Conservation (phyloP, 2,113 vertebrate species). For the Ardeotis arabs region DNA sequence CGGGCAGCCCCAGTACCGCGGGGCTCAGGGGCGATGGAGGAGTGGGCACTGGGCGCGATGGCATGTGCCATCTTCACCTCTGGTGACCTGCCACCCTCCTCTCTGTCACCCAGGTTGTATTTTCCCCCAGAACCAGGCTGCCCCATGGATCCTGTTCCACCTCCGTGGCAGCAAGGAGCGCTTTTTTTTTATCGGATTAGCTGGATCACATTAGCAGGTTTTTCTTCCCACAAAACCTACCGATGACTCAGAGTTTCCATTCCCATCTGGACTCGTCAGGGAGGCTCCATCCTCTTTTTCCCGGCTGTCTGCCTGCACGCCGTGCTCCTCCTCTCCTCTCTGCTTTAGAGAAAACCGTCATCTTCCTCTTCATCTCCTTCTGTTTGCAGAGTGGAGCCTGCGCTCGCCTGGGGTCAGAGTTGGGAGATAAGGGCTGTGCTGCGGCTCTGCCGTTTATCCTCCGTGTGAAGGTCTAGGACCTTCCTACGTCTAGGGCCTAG, state of each 20-base stretch:
- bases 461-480: not conserved
- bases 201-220: not conserved
- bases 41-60: rapidly evolving
- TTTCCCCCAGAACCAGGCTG: rapidly evolving
- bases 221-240: not conserved
- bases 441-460: not conserved
- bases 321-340: not conserved
- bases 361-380: not conserved
- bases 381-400: not conserved
- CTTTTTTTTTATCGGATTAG: not conserved
- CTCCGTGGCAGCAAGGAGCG: rapidly evolving
- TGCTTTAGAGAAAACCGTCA: not conserved
- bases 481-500: too few relatives aligned
- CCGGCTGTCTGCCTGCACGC: rapidly evolving
- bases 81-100: rapidly evolving
- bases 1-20: not conserved
- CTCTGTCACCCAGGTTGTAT: not conserved
- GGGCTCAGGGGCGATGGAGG: not conserved
- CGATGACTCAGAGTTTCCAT: conserved; percentile 22
- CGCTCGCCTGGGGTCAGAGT: not conserved
- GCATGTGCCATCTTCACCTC: rapidly evolving
- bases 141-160: not conserved
- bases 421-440: not conserved
- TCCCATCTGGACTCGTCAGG: not conserved
- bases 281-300: not conserved